Percentiles rank a stretch among this genome's conserved stretches.
Evolutionary conservation across 2,797 vertebrate species (phyloP).

Genomic region (Anguilla obscura): DNA sequence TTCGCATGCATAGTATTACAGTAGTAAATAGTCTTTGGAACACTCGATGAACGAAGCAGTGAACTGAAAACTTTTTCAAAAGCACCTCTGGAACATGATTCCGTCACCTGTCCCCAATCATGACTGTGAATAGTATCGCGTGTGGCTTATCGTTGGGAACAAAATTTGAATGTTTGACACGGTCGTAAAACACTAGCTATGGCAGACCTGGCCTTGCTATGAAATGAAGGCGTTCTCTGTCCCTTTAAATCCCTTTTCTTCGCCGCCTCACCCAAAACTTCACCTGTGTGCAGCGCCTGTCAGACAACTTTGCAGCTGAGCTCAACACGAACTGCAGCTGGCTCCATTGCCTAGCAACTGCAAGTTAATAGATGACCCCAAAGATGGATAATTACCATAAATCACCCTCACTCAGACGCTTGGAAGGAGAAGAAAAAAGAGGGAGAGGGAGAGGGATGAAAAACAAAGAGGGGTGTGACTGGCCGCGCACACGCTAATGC

Average conservation of each 20-base stretch:
- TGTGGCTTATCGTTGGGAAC: background rate
- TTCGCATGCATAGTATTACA: background rate
- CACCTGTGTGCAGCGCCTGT: slow-evolving; percentile 75
- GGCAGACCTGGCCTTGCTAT: background rate
- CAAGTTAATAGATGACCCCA: slow-evolving; percentile 99
- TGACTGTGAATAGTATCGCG: background rate
- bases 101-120: background rate
- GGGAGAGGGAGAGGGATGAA: slow-evolving; percentile 63
- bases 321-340: slow-evolving; percentile 97
- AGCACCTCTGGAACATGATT: background rate
- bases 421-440: slow-evolving; percentile 70
- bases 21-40: background rate
- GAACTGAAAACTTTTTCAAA: background rate
- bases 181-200: background rate
- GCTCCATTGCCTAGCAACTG: slow-evolving; percentile 99
- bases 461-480: slow-evolving; percentile 83
- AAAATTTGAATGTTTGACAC: background rate
- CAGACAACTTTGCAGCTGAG: slow-evolving; percentile 85
- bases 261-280: slow-evolving; percentile 68
- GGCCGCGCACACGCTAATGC: slow-evolving; percentile 81
- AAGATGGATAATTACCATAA: slow-evolving; percentile 99
- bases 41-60: background rate
- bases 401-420: slow-evolving; percentile 92
- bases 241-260: slow-evolving; percentile 60
- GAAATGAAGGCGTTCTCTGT: slow-evolving; percentile 26